Conservation (phyloP, 2,113 vertebrate genomes). For the Sebastes schlegelii region DNA sequence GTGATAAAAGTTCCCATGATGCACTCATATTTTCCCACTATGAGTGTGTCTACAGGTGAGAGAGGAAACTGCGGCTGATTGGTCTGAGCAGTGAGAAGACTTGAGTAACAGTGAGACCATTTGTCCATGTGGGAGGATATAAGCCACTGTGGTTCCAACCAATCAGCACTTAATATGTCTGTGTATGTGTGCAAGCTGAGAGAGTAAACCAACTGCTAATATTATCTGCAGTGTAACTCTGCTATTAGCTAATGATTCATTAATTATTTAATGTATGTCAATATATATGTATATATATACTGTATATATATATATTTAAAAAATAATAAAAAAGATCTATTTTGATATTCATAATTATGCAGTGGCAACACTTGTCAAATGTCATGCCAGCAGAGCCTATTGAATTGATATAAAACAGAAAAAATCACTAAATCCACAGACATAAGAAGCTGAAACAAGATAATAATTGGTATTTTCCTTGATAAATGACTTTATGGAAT, state of each 20-base stretch:
- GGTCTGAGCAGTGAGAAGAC: slow-evolving; percentile 2
- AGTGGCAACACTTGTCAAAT: too few species aligned
- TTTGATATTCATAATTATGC: too few species aligned
- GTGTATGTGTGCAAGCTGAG: neutral
- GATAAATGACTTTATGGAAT: too few species aligned
- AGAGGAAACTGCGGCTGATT: slow-evolving; percentile 7
- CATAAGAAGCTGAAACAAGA: too few species aligned
- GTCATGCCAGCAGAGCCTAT: too few species aligned
- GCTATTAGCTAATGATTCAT: neutral
- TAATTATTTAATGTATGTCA: neutral
- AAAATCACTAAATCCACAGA: too few species aligned
- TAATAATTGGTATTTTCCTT: too few species aligned
- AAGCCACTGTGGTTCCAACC: neutral
- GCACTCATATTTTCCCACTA: neutral
- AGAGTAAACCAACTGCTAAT: neutral
- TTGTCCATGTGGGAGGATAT: neutral
- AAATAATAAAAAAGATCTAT: too few species aligned
- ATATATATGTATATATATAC: too few species aligned
- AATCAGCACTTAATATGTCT: neutral
- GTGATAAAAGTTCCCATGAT: neutral
- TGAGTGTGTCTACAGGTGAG: neutral
- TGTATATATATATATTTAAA: too few species aligned
- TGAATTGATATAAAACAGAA: too few species aligned
- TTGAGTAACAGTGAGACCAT: slow-evolving; percentile 5
- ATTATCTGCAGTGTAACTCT: neutral